A percentile compares a stretch with the other conserved stretches of the same genome.
Conservation (phyloP, 2,888 invertebrate species). For the Andrena haemorrhoa region DNA sequence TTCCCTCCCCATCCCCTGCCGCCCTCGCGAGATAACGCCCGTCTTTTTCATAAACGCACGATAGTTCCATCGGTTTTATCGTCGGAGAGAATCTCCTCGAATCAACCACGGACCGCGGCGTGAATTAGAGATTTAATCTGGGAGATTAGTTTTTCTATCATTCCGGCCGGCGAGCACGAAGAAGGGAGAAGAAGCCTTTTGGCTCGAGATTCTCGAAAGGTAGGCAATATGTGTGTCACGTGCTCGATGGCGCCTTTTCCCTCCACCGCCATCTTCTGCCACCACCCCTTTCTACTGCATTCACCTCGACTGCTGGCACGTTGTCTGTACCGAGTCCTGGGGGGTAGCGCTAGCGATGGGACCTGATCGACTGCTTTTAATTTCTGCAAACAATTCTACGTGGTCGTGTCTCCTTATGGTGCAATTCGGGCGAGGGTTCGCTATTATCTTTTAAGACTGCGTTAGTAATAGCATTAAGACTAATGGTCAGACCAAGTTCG, state of each 20-base stretch:
- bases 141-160: conserved; percentile 69
- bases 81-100: conserved; percentile 29
- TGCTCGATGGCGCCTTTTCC: conserved; percentile 62
- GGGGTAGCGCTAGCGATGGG: conserved; percentile 30
- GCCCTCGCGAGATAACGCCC: conserved; percentile 33
- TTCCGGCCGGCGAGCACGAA: conserved; percentile 27
- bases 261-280: conserved; percentile 32
- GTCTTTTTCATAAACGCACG: conserved; percentile 40
- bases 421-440: too few species aligned
- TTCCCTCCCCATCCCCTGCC: neutral
- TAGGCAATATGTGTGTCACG: conserved; percentile 80
- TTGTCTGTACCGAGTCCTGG: conserved; percentile 42
- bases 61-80: conserved; percentile 38
- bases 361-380: conserved; percentile 8
- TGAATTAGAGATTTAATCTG: conserved; percentile 70
- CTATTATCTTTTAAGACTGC: neutral
- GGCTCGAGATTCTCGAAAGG: conserved; percentile 71
- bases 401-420: too few species aligned
- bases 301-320: conserved; percentile 34
- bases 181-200: conserved; percentile 59
- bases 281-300: conserved; percentile 19
- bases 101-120: conserved; percentile 41
- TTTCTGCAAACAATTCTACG: neutral
- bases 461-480: neutral
- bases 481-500: too few species aligned